phyloP scores from a whole-genome alignment of 2,888 invertebrate genomes.

The Cephus runcator region DNA sequence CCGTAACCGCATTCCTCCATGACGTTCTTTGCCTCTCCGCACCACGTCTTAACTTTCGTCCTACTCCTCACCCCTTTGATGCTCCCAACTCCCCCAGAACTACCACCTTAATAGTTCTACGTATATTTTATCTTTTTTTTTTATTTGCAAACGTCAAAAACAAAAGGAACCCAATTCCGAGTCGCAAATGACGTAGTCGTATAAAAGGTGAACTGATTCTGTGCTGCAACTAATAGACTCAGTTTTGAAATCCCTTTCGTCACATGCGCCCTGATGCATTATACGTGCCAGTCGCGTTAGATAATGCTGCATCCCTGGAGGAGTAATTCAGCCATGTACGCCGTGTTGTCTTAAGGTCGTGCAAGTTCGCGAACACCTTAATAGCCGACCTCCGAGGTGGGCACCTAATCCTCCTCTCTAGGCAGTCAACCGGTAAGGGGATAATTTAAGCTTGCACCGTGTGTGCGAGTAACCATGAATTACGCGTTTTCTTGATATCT shows the following conservation, averaged over 20 bases:
- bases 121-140: not conserved
- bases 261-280: not conserved
- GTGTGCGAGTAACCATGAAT: constrained; percentile 38
- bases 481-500: constrained; percentile 50
- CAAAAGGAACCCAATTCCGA: not conserved
- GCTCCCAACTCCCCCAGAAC: constrained; percentile 17
- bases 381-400: not conserved
- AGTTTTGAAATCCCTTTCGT: not conserved
- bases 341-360: not conserved
- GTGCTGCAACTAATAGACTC: not conserved
- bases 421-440: constrained; percentile 24
- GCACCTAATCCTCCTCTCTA: constrained; percentile 9
- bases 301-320: not conserved
- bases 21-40: constrained; percentile 31
- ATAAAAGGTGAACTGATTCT: not conserved
- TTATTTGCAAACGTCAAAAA: not conserved
- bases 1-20: constrained; percentile 57
- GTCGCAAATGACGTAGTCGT: not conserved
- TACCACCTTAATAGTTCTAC: not conserved
- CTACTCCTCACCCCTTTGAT: constrained; percentile 15
- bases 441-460: constrained; percentile 25
- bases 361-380: not conserved
- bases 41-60: constrained; percentile 20
- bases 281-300: not conserved
- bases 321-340: not conserved